These are phyloP conservation scores for Naja naja DNA, from an alignment of 2,113 vertebrate genomes.

Conservation along the genomic window DNA sequence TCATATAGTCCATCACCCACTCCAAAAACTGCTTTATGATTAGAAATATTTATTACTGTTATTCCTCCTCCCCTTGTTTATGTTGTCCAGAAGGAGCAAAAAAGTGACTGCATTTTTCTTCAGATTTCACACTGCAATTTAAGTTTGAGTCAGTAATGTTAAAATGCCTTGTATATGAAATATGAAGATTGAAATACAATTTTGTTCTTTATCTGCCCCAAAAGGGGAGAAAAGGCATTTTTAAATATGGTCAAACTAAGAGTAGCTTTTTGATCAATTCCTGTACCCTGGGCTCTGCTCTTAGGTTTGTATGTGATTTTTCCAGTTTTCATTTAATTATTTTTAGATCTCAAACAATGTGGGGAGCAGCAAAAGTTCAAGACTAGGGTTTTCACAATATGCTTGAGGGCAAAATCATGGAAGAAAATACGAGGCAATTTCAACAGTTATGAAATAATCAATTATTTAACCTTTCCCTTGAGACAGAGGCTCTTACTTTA, in stretches of 20 bases:
- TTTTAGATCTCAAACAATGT: conserved; percentile 36
- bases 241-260: conserved; percentile 21
- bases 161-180: conserved; percentile 31
- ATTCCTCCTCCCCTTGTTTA: neutral
- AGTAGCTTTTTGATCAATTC: conserved; percentile 36
- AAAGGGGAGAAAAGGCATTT: conserved; percentile 12
- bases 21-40: conserved; percentile 36
- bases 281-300: conserved; percentile 28
- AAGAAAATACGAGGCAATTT: conserved; percentile 33
- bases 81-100: conserved; percentile 23
- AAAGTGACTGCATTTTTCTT: conserved; percentile 13
- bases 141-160: conserved; percentile 30
- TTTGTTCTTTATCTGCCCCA: conserved; percentile 11
- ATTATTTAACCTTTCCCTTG: conserved; percentile 19
- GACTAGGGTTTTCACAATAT: conserved; percentile 38
- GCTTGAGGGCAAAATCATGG: conserved; percentile 27
- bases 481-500: neutral
- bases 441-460: conserved; percentile 37
- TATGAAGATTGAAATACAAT: conserved; percentile 24
- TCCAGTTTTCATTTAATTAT: conserved; percentile 44
- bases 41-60: conserved; percentile 36
- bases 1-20: neutral
- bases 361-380: conserved; percentile 38
- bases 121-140: conserved; percentile 5
- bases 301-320: conserved; percentile 39